phyloP scores from a whole-genome alignment of 2,797 vertebrate species.

The Heterohyrax brucei region DNA sequence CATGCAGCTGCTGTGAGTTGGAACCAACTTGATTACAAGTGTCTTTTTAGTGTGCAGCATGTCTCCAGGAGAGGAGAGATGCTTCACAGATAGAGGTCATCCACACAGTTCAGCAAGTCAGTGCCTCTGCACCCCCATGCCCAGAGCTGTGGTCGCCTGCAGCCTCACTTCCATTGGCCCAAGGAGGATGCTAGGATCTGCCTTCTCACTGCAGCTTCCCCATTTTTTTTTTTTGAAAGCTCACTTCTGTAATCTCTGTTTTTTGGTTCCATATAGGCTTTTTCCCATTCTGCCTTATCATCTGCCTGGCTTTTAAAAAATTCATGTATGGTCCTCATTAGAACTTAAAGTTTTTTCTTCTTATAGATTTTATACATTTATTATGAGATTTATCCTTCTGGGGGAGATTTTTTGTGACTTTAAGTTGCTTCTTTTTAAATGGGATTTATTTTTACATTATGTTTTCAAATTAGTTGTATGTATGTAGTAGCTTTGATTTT shows the following conservation, averaged over 20 bases:
- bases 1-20: no score
- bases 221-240: not conserved
- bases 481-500: constrained; percentile 73
- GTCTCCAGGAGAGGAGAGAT: not conserved
- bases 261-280: not conserved
- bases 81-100: not conserved
- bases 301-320: constrained; percentile 45
- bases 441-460: constrained; percentile 63
- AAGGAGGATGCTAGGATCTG: not conserved
- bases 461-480: constrained; percentile 72
- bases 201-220: not conserved
- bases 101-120: no score
- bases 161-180: not conserved
- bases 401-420: not conserved
- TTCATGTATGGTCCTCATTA: constrained; percentile 50
- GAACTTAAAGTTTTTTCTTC: constrained; percentile 56
- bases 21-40: no score
- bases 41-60: not conserved
- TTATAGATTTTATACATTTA: constrained; percentile 16
- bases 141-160: not conserved
- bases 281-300: constrained; percentile 17
- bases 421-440: constrained; percentile 49
- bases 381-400: constrained; percentile 53
- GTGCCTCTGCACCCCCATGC: not conserved
- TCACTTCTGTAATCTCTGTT: not conserved